Conservation (phyloP, 37 sponge, comb jelly and placozoan species). For the Haliclona indistincta region DNA sequence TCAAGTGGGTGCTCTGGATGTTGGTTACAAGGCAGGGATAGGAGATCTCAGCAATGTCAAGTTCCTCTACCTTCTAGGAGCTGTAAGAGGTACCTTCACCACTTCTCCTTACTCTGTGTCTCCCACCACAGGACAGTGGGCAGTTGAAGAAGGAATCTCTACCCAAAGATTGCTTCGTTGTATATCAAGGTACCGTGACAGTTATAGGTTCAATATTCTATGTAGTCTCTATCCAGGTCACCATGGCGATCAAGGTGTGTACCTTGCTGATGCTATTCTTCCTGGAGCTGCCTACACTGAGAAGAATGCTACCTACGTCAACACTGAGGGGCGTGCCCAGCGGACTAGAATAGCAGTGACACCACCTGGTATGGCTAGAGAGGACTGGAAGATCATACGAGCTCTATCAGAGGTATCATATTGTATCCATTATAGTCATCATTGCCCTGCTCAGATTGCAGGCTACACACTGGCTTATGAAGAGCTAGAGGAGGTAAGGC, state of each 20-base stretch:
- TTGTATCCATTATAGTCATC: background rate
- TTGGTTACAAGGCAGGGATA: slow-evolving; percentile 76
- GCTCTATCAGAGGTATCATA: slow-evolving; percentile 84
- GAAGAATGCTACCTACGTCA: slow-evolving; percentile 94
- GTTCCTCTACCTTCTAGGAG: slow-evolving; percentile 89
- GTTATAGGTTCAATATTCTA: too few relatives aligned
- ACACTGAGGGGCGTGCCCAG: slow-evolving; percentile 97
- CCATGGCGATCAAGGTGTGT: slow-evolving; percentile 94
- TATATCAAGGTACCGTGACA: slow-evolving; percentile 94
- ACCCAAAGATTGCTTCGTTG: slow-evolving; percentile 75
- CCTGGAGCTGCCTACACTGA: slow-evolving; percentile 99
- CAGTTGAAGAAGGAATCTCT: slow-evolving; percentile 57
- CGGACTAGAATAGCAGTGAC: slow-evolving; percentile 88
- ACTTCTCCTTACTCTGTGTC: background rate
- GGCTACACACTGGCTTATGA: slow-evolving; percentile 74
- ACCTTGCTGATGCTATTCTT: slow-evolving; percentile 88
- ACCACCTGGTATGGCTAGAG: slow-evolving; percentile 95
- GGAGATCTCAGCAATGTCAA: slow-evolving; percentile 40
- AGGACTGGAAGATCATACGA: slow-evolving; percentile 97
- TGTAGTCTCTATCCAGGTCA: slow-evolving; percentile 87
- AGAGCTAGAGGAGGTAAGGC: slow-evolving; percentile 63
- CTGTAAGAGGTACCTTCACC: slow-evolving; percentile 48
- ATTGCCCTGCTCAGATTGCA: slow-evolving; percentile 49
- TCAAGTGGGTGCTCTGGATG: slow-evolving; percentile 95
- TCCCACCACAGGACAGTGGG: slow-evolving; percentile 46